These are phyloP conservation scores for Sturnus vulgaris DNA, from an alignment of 2,113 vertebrate species.

Conservation along the genomic window DNA sequence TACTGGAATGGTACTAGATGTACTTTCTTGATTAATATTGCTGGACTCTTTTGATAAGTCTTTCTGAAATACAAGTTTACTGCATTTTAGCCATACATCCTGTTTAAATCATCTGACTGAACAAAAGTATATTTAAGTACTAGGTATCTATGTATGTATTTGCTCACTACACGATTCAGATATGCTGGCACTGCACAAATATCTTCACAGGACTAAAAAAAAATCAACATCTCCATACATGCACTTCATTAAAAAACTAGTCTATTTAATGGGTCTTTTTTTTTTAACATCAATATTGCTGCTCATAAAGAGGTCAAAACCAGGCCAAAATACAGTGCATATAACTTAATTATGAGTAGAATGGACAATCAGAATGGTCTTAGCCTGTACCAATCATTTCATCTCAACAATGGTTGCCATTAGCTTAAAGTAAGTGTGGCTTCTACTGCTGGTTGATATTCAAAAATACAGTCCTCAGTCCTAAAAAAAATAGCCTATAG, in stretches of 20 bases:
- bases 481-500: not conserved
- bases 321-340: not conserved
- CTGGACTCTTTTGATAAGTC: constrained; percentile 26
- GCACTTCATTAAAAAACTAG: not conserved
- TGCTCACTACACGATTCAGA: not conserved
- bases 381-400: not conserved
- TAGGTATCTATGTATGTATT: not conserved
- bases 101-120: not conserved
- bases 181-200: not conserved
- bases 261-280: not conserved
- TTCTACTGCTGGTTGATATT: not conserved
- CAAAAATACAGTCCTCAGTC: not conserved
- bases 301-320: not conserved
- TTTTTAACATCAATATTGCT: not conserved
- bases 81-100: not conserved
- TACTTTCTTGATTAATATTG: constrained; percentile 14
- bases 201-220: not conserved
- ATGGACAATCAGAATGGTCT: not conserved
- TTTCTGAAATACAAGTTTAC: constrained; percentile 62
- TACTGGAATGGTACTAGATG: not conserved
- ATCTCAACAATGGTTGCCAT: not conserved
- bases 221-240: not conserved
- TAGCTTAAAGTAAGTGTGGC: not conserved
- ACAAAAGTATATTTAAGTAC: not conserved
- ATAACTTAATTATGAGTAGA: not conserved